Base-by-base conservation (phyloP, 2,113 vertebrate species). In the Actenoides hombroni region DNA sequence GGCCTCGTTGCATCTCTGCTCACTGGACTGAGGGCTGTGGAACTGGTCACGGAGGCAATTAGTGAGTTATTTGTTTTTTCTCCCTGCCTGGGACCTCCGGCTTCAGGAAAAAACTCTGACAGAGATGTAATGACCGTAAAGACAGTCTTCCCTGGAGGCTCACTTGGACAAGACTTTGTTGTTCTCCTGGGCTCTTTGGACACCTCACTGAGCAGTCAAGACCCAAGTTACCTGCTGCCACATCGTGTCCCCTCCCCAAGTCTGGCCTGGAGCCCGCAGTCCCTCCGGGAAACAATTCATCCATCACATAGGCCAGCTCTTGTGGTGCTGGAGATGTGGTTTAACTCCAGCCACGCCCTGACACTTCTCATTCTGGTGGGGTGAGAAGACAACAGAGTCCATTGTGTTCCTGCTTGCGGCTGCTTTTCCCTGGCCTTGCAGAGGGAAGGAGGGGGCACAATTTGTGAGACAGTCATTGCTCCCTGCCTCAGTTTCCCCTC, bases 1-100 rank as follows among this genome's bases (percentile, higher is more conserved):
- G 6, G 16, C 21, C 42, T 44, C 1, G 0, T 5, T 0, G 2
- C 40, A 24, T 33, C 44, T 24, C 83, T 63, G 33, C 67, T 63
- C 16, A 0, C 64, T 0, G 1, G 24, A 13, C 6, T 0, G 0
- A 42, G 51, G 39, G 63, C 83, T 21, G 39, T 7, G 35, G 15
- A 9, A 39, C 35, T 53, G 53, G 19, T 16, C 44, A 48, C 0
- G 1, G 26, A 71, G 35, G 3, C 5, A 26, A 12, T 49, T 9
- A 4, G 5, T 10, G 28, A 15, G 10, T 28, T 18, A 28, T 53
- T 53, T 53, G 11, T 24, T 37, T 53, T 17, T 19, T 11, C 8
- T 1, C 21, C 11, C 33, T 56, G 25, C 12, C 13, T 29, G 75
- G 23, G 26, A 53, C 24, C 37, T 79, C 18, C 1, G 0, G 18